Percentiles rank a stretch among this genome's conserved stretches.
Conservation (phyloP, 2,113 vertebrate species). For the Scalopus aquaticus region DNA sequence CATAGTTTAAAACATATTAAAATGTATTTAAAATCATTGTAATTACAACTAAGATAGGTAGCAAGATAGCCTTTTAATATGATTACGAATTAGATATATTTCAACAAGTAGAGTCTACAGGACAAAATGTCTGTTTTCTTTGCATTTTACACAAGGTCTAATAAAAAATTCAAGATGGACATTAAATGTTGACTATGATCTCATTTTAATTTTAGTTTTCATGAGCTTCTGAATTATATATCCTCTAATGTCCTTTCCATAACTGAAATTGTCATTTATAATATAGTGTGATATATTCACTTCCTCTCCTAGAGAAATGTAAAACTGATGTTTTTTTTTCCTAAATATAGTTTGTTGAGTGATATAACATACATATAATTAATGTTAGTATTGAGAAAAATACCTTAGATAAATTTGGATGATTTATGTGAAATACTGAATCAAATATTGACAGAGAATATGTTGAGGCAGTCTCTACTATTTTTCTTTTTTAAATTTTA, state of each 20-base stretch:
- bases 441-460: neutral
- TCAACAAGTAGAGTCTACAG: neutral
- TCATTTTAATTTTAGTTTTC: neutral
- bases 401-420: neutral
- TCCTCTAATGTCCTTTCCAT: neutral
- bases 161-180: neutral
- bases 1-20: neutral
- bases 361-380: neutral
- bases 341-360: neutral
- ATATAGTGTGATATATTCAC: neutral
- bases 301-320: neutral
- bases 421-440: neutral
- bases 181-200: neutral
- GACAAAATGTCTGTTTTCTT: neutral
- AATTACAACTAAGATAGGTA: neutral
- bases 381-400: neutral
- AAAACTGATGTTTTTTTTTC: neutral
- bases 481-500: neutral
- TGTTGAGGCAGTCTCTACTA: neutral
- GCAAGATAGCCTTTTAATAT: neutral
- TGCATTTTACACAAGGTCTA: neutral
- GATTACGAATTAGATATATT: neutral
- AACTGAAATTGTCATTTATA: neutral
- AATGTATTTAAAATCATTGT: constrained; percentile 7
- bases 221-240: neutral